Base-by-base conservation (phyloP, 2,113 vertebrate genomes). In the Cyanoderma ruficeps region DNA sequence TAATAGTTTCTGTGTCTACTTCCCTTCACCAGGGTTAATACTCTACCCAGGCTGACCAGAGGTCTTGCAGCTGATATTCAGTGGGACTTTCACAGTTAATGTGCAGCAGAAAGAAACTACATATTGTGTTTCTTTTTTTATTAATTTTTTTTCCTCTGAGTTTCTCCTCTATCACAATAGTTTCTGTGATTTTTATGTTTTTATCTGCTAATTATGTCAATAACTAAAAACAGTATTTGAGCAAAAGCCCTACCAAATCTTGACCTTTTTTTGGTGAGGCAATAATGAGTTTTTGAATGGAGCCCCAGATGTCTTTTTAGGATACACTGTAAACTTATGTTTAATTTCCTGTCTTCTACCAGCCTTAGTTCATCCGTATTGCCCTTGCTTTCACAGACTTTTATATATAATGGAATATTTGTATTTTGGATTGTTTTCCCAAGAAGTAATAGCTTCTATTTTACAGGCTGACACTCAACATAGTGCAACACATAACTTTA, bases 281-380 rank as follows among this genome's bases (percentile, higher is more conserved):
- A 92, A n/a, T n/a, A 74, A 69, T 0, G 0, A 61, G 37, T 24
- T 91, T 89, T 50, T 87, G 52, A 91, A 77, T 64, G 52, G 50
- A 94, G 47, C 8, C 44, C 64, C 47, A 89, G 72, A 74, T n/a
- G 7, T 67, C 60, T 63, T 96, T 95, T 94, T 80, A 90, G 83
- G 90, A 68, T 84, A 76, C 35, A 64, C 81, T 78, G 69, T 93
- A 94, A 97, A 92, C 76, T 89, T 86, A 86, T 6, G 52, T 93
- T 95, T 96, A 78, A 95, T 96, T 96, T 97, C 94, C 88, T 96
- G 88, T 53, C 80, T 88, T 75, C 71, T 92, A 83, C 80, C 80
- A 86, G 28, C 87, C 22, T 88, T 89, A 92, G 76, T 60, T 21
- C 16, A 64, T 56, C 68, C 94, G 37, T 81, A 78, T 42, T 82